Evolutionary conservation across 2,113 vertebrate species (phyloP).

Genomic region (Lipotes vexillifer): DNA sequence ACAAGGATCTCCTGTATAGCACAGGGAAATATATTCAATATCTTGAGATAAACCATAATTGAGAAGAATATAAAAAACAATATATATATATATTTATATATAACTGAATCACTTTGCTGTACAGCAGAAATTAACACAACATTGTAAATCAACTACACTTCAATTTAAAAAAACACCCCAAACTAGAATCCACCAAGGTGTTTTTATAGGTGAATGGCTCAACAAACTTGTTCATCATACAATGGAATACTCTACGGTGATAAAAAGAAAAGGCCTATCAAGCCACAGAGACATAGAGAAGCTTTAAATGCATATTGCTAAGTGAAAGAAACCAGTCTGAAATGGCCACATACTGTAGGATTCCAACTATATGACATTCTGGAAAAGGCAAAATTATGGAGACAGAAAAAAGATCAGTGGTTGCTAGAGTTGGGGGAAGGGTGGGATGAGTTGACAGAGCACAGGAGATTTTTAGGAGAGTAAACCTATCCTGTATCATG

Average conservation of each 20-base stretch:
- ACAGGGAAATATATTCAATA: not conserved
- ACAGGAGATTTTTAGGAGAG: not conserved
- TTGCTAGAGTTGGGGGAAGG: not conserved
- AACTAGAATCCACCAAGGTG: not conserved
- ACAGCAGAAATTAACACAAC: not conserved
- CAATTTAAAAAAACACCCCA: not conserved
- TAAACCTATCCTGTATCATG: accelerated
- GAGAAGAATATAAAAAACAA: not conserved
- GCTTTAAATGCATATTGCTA: not conserved
- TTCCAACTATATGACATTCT: not conserved
- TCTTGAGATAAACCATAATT: not conserved
- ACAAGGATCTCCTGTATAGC: not conserved
- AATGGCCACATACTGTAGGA: accelerated
- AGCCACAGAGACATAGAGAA: not conserved
- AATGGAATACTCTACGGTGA: not conserved
- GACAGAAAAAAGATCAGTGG: no score
- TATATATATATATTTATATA: not conserved
- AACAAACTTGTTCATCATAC: accelerated
- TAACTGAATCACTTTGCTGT: no score
- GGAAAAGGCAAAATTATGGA: not conserved
- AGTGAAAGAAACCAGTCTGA: not conserved
- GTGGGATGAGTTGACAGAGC: not conserved
- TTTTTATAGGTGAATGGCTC: not conserved
- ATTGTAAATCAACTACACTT: not conserved
- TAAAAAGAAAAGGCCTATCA: not conserved